Evolutionary conservation across 2,797 vertebrate species (phyloP).

Genomic region (Alectoris magna): DNA sequence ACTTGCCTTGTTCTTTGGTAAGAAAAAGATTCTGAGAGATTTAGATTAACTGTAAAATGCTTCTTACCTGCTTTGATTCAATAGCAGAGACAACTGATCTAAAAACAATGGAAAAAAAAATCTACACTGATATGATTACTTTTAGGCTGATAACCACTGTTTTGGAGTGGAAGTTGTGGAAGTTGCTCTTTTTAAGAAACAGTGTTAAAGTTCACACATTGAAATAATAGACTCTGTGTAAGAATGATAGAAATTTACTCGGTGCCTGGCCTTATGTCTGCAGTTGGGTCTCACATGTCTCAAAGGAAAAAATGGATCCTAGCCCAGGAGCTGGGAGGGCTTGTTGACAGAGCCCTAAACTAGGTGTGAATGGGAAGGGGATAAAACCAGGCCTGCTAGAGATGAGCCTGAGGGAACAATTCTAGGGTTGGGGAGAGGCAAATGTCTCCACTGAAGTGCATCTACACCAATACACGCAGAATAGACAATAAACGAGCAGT

Average conservation of each 20-base stretch:
- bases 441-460: too few species aligned
- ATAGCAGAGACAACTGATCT: background rate
- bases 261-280: too few species aligned
- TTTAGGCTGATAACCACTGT: background rate
- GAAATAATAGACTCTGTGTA: background rate
- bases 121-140: background rate
- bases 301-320: too few species aligned
- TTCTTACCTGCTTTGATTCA: background rate
- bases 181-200: background rate
- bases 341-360: too few species aligned
- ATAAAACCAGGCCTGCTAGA: too few species aligned
- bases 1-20: background rate
- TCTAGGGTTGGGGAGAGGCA: too few species aligned
- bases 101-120: background rate
- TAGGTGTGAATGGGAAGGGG: too few species aligned
- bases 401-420: too few species aligned
- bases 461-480: too few species aligned
- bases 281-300: too few species aligned
- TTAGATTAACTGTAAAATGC: background rate
- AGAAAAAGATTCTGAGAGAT: background rate
- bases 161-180: background rate
- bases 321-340: too few species aligned
- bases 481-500: too few species aligned
- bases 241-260: background rate
- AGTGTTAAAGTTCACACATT: background rate